Base-by-base conservation (phyloP, 2,797 vertebrate species). In the Calcarius lapponicus region DNA sequence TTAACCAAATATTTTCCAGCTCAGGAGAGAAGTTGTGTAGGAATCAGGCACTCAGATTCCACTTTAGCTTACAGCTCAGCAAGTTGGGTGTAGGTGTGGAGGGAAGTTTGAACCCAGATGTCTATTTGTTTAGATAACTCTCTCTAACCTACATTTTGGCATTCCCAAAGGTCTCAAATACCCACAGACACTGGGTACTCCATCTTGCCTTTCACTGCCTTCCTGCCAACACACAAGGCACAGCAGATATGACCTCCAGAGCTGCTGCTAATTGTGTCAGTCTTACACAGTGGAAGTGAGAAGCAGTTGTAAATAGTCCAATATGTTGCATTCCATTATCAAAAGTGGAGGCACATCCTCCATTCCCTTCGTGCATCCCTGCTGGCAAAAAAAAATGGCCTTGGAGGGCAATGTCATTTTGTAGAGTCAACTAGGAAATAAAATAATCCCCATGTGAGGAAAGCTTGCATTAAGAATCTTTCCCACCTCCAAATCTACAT, bases 401-500 rank as follows among this genome's bases (percentile, higher is more conserved):
- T 42, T 51, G 62, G 58, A 93, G 42, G n/a, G 42, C 60, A 92
- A 32, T 4, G 5, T 6, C 6, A 73, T 60, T 92, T 51, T 75
- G 22, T 26, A 81, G 54, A 51, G 31, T 61, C 47, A 86, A 34
- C 38, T 20, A 56, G 40, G 61, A 94, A 94, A 94, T 32, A 82
- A 90, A 93, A 80, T 54, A 93, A 94, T 62, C 38, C 62, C 24
- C 22, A 45, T 15, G 58, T 53, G 48, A 91, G 47, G 43, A 76
- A 90, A 84, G 45, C 65, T 62, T 54, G 64, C 88, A 69, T 74
- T 76, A 92, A 86, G 76, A 73, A 80, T 76, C 64, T 54, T 90
- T 85, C 64, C 74, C 53, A 57, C 67, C 86, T 90, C 57, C 80
- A 89, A 95, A 89, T 56, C 69, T 67, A 40, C 57, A 90, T 82